Base-by-base conservation (phyloP, 2,888 invertebrate genomes). In the Melanostoma mellinum region DNA sequence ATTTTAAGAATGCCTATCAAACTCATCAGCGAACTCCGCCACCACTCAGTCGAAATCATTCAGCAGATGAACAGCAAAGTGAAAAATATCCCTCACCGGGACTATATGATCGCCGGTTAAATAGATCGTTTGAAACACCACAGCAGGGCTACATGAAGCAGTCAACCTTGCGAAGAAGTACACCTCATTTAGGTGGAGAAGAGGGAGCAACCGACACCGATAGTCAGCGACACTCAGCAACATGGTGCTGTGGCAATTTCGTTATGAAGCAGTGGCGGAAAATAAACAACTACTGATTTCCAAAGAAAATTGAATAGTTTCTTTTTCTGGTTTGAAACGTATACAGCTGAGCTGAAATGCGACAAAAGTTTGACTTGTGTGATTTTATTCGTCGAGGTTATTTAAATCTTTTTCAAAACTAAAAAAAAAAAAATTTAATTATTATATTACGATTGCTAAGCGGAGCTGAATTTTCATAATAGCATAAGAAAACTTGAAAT, bases 241-340 rank as follows among this genome's bases (percentile, higher is more conserved):
- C 90, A 84, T 95, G 95, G 95, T 96, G 96, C 91, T 95, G 96
- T 91, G 95, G 95, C 89, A 94, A 94, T 87, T 95, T 95, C 92
- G 95, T 95, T 86, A 92, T 93, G 90, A 94, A 94, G 91, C 95
- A 95, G 87, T 93, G 95, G 92, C 94, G 94, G 87, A 95, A 95
- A 91, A 94, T 95, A 69, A 95, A 95, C 89, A 94, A 94, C 92
- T 95, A 95, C 92, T 95, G 89, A 90, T 89, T 88, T 78, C 50
- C 67, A 79, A 79, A 79, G 79, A 84, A 84, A 82, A 48, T 63
- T 42, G 65, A 82, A 53, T 84, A 78, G 74, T 52, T 69, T 6
- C 4, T 35, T 44, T 10, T 46, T 58, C 32, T 32, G 65, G 36
- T 9, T 2, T 38, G 32, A 63, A 63, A 4, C 61, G 35, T 40